Percentiles rank a stretch among this genome's conserved stretches.
phyloP scores from a whole-genome alignment of 2,888 invertebrate genomes.

The Erebia palarica region DNA sequence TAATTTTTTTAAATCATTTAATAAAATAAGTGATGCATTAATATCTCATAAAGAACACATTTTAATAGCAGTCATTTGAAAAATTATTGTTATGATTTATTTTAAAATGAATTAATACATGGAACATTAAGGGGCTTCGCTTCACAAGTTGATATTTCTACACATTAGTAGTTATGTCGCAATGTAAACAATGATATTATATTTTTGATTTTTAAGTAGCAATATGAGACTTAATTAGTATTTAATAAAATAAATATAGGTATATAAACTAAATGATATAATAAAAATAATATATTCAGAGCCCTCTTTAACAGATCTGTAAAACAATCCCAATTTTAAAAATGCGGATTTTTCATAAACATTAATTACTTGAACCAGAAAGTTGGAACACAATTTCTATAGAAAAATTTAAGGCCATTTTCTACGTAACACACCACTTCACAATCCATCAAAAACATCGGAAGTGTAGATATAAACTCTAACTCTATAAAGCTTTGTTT shows the following conservation, averaged over 20 bases:
- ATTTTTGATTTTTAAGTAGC: too few species aligned
- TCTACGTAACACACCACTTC: slow-evolving; percentile 57
- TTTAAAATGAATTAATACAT: slow-evolving; percentile 23
- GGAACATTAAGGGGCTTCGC: slow-evolving; percentile 23
- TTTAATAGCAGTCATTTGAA: slow-evolving; percentile 70
- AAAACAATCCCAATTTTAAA: slow-evolving; percentile 18
- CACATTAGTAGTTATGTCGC: background rate
- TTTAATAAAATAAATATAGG: background rate
- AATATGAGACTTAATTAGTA: slow-evolving; percentile 5
- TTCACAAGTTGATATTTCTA: slow-evolving; percentile 23
- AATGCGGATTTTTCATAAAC: slow-evolving; percentile 11
- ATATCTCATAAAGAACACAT: slow-evolving; percentile 77
- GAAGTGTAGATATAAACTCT: slow-evolving; percentile 57
- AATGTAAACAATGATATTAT: too few species aligned
- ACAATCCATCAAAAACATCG: slow-evolving; percentile 54
- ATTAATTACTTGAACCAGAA: slow-evolving; percentile 25
- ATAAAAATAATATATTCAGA: slow-evolving; percentile 12
- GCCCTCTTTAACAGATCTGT: slow-evolving; percentile 26
- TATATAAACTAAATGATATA: slow-evolving; percentile 5
- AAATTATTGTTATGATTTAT: slow-evolving; percentile 10
- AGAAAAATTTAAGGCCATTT: slow-evolving; percentile 43
- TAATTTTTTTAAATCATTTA: slow-evolving; percentile 57
- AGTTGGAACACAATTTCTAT: slow-evolving; percentile 28
- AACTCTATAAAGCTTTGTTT: slow-evolving; percentile 56
- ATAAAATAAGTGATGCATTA: slow-evolving; percentile 81